A percentile compares a stretch with the other conserved stretches of the same genome.
Evolutionary conservation across 2,113 vertebrate genomes (phyloP).

Genomic region (Origma solitaria): DNA sequence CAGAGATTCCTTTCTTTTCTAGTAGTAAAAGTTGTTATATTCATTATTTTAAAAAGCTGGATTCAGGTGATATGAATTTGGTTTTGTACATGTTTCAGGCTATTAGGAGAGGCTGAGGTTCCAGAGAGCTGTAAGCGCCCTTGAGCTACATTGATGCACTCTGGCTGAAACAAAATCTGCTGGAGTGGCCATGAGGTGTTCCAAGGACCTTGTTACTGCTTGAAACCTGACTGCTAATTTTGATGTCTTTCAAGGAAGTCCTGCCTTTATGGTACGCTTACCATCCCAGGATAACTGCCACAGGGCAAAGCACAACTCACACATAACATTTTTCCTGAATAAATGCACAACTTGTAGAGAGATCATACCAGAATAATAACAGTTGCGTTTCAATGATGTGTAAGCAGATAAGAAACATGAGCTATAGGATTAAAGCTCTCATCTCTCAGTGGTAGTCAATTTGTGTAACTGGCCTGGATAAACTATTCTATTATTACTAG

Average conservation of each 20-base stretch:
- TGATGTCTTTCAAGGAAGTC: background rate
- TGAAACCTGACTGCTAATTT: background rate
- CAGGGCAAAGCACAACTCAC: background rate
- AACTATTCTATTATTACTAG: background rate
- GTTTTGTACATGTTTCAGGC: background rate
- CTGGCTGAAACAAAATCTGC: background rate
- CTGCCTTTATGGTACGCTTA: background rate
- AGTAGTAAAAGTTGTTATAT: background rate
- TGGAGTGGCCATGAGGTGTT: background rate
- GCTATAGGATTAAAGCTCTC: background rate
- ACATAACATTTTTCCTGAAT: background rate
- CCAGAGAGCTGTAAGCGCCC: background rate
- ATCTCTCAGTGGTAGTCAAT: background rate
- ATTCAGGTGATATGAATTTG: background rate
- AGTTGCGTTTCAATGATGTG: background rate
- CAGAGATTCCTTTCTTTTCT: background rate
- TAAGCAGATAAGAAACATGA: background rate
- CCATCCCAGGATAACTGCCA: background rate
- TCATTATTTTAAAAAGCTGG: background rate
- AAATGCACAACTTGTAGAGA: background rate
- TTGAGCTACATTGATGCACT: background rate
- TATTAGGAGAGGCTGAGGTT: background rate
- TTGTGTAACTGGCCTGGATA: background rate
- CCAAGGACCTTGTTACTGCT: background rate
- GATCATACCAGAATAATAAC: background rate